Evolutionary conservation across 2,113 vertebrate genomes (phyloP), one percentile per base, ranked within the genome.

Genomic region (Oncorhynchus mykiss): DNA sequence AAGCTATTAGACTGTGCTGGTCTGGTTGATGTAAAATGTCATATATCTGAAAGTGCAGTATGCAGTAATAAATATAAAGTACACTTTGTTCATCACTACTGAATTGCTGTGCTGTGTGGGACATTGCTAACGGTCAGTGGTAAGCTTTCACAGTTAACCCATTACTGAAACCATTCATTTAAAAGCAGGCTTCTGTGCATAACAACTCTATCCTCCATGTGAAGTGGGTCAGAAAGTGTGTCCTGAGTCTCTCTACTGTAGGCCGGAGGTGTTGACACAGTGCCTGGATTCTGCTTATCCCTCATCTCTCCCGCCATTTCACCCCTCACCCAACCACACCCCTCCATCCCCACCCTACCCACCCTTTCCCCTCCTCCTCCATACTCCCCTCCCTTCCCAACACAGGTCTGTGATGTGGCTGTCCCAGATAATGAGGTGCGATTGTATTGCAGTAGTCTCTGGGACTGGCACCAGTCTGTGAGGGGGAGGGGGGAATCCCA

Each of bases 371-470:
- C n/a, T 85, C 24, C 20, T 84, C 83, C 77, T 82, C 87, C 82
- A 78, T 81, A 87, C 79, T 85, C 81, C 84, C 88, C 81, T 89
- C 85, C 76, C 16, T 54, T 54, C 67, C 79, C 83, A 86, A 85
- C 88, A 88, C 86, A 79, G 83, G 80, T 80, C 89, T 92, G 91
- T 92, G 92, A 93, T 93, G 90, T 91, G 87, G 82, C 88, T 87
- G 86, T 88, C 88, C 87, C 84, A 90, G 91, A 93, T 94, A 93
- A 93, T 92, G 90, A 93, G 91, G 91, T 90, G 93, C 90, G 91
- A 91, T 84, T 93, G 93, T 93, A 94, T 91, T 89, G 91, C 86
- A 72, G 81, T 80, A 76, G 78, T 86, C 89, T 86, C 78, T 84
- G 80, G 81, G 84, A 82, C 75, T 87, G 89, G 91, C 91, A 89